phyloP scores from a whole-genome alignment of 2,113 vertebrate genomes.

The Thalassarche chlororhynchos region DNA sequence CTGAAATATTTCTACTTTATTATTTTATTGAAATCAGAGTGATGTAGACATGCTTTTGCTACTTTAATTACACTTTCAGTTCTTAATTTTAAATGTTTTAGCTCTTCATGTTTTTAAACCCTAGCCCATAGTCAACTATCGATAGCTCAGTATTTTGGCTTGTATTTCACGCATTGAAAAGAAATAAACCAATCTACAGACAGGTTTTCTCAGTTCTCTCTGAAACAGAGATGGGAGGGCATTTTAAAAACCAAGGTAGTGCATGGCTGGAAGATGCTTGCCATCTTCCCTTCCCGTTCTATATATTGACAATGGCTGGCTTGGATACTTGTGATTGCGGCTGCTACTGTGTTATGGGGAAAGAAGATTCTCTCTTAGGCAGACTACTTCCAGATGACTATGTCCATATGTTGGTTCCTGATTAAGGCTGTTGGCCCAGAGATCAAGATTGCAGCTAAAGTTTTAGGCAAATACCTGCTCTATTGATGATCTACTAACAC shows the following conservation, averaged over 20 bases:
- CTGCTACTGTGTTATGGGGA: background rate
- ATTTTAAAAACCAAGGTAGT: background rate
- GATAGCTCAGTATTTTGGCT: background rate
- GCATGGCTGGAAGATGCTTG: background rate
- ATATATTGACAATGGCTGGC: rapidly evolving
- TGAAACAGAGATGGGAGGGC: background rate
- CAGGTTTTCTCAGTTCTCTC: background rate
- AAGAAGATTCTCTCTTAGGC: background rate
- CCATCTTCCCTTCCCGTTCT: background rate
- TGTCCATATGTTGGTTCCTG: background rate
- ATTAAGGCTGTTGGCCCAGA: background rate
- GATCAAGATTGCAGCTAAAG: background rate
- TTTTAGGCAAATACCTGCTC: background rate
- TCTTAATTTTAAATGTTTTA: background rate
- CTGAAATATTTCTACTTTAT: background rate
- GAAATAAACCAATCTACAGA: background rate
- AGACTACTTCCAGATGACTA: background rate
- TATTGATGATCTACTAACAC: background rate
- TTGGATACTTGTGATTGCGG: background rate
- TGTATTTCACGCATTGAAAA: background rate
- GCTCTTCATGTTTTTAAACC: background rate
- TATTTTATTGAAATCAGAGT: background rate
- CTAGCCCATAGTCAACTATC: background rate
- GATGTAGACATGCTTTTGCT: background rate
- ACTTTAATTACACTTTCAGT: background rate